Evolutionary conservation across 2,888 invertebrate genomes (phyloP), one percentile per base, ranked within the genome.

Genomic region (Eilema sororculum): DNA sequence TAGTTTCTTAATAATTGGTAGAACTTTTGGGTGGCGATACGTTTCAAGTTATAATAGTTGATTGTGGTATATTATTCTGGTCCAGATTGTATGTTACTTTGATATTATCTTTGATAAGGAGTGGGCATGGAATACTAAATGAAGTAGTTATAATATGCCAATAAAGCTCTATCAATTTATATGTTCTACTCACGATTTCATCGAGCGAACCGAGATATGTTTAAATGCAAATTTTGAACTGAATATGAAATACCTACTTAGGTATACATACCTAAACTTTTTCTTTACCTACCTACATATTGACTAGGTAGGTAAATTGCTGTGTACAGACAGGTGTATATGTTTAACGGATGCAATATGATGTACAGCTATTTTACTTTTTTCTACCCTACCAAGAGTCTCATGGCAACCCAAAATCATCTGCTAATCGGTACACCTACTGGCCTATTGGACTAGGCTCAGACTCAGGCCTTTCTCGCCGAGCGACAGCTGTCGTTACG

Each of bases 211-310:
- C 56, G 57, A 67, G 60, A 56, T 64, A 62, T 65, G 72, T 67
- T 63, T 71, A 30, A 73, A 74, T 81, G 76, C 58, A 76, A 79
- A 81, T 71, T 72, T 68, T 68, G 71, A 72, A 70, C 65, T 72
- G 73, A 74, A 75, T 74, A 65, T 30, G 30, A 76, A 80, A 58
- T 58, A 28, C 28, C 28, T 28, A 28, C 28, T 28, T 28, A n/a
- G n/a, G n/a, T n/a, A n/a, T n/a, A 58, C 4, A 25, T 72, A 73
- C 78, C 41, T 64, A 64, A 63, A 37, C 41, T 58, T 57, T 62
- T 9, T 56, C 37, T 16, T 24, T 62, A 16, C 13, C 41, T 33
- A 33, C 33, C 5, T 33, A 33, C 33, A 8, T 33, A 33, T 4
- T n/a, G n/a, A n/a, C n/a, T n/a, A n/a, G n/a, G n/a, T n/a, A n/a